Conservation (phyloP, 2,113 vertebrate species). For the Cephalopholis sonnerati region DNA sequence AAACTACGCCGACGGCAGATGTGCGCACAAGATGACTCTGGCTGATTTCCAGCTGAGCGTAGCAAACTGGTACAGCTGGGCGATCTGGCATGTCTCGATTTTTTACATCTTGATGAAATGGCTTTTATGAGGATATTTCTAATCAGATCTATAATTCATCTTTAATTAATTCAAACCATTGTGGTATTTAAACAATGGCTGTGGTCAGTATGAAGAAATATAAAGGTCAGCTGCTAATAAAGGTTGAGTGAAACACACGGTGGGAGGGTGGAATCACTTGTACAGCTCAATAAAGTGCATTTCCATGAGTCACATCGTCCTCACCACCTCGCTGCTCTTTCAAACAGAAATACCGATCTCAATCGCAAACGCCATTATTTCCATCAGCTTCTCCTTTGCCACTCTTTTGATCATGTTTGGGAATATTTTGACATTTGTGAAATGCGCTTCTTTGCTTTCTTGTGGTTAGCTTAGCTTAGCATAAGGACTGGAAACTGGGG, state of each 20-base stretch:
- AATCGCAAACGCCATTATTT: background rate
- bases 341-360: background rate
- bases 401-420: background rate
- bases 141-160: background rate
- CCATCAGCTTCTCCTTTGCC: background rate
- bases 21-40: background rate
- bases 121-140: background rate
- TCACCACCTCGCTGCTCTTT: background rate
- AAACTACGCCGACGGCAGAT: background rate
- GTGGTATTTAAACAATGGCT: conserved; percentile 9
- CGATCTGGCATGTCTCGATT: background rate
- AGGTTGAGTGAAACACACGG: background rate
- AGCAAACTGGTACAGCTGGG: background rate
- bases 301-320: background rate
- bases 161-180: background rate
- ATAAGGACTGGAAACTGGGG: too few relatives aligned
- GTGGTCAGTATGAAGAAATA: background rate
- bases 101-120: background rate
- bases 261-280: background rate
- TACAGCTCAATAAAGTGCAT: background rate
- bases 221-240: conserved; percentile 35
- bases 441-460: too few relatives aligned
- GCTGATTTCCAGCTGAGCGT: background rate
- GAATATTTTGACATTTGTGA: background rate
- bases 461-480: too few relatives aligned